Base-by-base conservation (phyloP, 2,888 invertebrate species). In the Empis livida region DNA sequence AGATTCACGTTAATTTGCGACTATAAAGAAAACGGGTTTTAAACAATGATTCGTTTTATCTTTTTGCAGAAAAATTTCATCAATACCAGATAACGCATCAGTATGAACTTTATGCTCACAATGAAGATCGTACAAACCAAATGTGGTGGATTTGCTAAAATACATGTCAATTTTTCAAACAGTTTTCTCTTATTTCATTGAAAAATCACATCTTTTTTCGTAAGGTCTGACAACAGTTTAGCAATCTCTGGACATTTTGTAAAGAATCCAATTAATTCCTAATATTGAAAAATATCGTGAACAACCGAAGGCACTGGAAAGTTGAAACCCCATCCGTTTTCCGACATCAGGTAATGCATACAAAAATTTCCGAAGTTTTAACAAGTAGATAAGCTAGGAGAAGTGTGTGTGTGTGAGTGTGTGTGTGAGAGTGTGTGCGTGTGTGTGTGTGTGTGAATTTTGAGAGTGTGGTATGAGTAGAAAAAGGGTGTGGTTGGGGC, bases 1-100 rank as follows among this genome's bases (percentile, higher is more conserved):
- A 38, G 53, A 44, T 53, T 61, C 59, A 27, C 23, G 9, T 2
- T 9, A 13, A 14, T 37, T 37, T 37, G 3, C 37, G 5, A 37
- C 37, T 37, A 6, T 14, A 37, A 14, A 14, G 6, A 14, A 9
- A 3, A n/a, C 14, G 6, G 37, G 14, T 37, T 5, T 3, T 14
- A 37, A 37, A 14, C 5, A 14, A 9, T n/a, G 3, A 14, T 37
- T 15, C 5, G 2, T 5, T 37, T 3, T 14, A 14, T 8, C 37
- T 14, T 8, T 2, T 37, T 37, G 37, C 6, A 37, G 15, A 5
- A 37, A 14, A 3, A 37, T 37, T 14, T 15, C 37, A 14, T 5
- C 37, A 27, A 14, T 9, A 14, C 37, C 14, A 14, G 37, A 5
- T 14, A 15, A n/a, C 8, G 37, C 37, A 15, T 37, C 37, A 1